Evolutionary conservation across 2,113 vertebrate genomes (phyloP), one percentile per base, ranked within the genome.

Genomic region (Boleophthalmus pectinirostris): DNA sequence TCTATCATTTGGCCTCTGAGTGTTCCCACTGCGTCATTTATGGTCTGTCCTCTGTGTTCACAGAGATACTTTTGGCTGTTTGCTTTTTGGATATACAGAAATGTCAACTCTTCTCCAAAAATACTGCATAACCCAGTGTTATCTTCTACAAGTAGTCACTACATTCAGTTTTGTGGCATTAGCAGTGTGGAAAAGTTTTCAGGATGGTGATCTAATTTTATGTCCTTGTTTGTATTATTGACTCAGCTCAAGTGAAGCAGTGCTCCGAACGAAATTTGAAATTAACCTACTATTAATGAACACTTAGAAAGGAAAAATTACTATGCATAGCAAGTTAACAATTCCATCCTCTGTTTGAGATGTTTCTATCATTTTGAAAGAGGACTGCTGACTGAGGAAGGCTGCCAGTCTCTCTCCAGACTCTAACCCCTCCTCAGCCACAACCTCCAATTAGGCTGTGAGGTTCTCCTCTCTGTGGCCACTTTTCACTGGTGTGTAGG

Each of bases 341-440:
- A 89, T 87, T 90, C 85, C 46, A 81, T 87, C 88, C 84, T 88
- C 83, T 87, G 89, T 92, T 69, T 86, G 83, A 91, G 85, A 90
- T 92, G 90, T 92, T 88, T 89, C 78, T 84, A 78, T 80, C 60
- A 73, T 79, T 89, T 87, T 88, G 80, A 87, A 88, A 81, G 82
- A 80, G 68, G 75, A 72, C 78, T 79, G 81, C 74, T 85, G 73
- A 89, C 79, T 76, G 80, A 68, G 79, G 84, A 85, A 82, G 78
- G 29, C 75, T 85, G 85, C 81, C 79, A 80, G 77, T 78, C 79
- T 80, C 66, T 70, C 66, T 70, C 53, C 66, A 46, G 54, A 73
- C 73, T 72, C 57, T 35, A 78, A 78, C 86, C 85, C 86, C 77
- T 83, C 82, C 77, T 78, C 75, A 77, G 65, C 90, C 88, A 80